These are phyloP conservation scores for Agrilus biguttatus DNA, from an alignment of 2,888 invertebrate genomes.

Conservation along the genomic window DNA sequence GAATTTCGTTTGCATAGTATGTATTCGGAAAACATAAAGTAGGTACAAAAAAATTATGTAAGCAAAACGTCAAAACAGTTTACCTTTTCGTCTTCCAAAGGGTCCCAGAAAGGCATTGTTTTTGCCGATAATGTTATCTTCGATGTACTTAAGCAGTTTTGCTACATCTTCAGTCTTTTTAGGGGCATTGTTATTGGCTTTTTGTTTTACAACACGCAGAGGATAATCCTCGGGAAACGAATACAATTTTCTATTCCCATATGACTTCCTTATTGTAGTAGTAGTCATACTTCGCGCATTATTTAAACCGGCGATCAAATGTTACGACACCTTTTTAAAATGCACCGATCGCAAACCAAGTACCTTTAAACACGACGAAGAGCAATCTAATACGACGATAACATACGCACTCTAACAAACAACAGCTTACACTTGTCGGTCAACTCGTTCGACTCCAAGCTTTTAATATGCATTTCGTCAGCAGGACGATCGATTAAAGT, in stretches of 20 bases:
- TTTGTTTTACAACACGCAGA: slow-evolving; percentile 25
- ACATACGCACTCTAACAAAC: neutral
- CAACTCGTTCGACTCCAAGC: too few species aligned
- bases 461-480: too few species aligned
- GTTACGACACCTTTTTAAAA: too few species aligned
- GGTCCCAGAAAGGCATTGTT: slow-evolving; percentile 71
- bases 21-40: too few species aligned
- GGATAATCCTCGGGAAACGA: slow-evolving; percentile 30
- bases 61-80: slow-evolving; percentile 12
- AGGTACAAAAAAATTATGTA: too few species aligned
- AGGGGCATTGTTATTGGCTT: slow-evolving; percentile 21
- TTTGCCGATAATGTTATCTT: slow-evolving; percentile 68
- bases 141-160: slow-evolving; percentile 63
- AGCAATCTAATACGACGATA: neutral
- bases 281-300: slow-evolving; percentile 25
- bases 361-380: neutral
- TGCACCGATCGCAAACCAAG: too few species aligned
- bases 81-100: slow-evolving; percentile 70
- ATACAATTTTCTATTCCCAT: slow-evolving; percentile 29
- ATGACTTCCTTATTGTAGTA: slow-evolving; percentile 29
- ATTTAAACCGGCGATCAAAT: slow-evolving; percentile 3
- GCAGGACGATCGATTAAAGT: too few species aligned
- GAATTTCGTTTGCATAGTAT: neutral
- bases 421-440: too few species aligned
- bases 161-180: slow-evolving; percentile 50